Base-by-base conservation (phyloP, 2,797 vertebrate genomes). In the Myripristis jacobus region DNA sequence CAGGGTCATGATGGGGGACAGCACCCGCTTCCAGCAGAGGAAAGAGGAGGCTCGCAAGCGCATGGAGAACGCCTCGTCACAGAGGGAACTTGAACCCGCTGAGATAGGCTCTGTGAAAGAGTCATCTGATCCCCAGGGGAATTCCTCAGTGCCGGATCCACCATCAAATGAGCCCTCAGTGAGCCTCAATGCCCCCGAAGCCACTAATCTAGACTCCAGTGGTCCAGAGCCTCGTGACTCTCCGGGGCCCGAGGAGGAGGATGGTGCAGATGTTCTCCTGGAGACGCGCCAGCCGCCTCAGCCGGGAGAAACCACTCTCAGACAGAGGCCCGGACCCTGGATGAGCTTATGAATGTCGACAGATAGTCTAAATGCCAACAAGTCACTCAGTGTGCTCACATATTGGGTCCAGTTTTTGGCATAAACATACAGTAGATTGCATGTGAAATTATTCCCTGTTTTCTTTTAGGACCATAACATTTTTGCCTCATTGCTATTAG, bases 1-100 rank as follows among this genome's bases (percentile, higher is more conserved):
- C 27, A 88, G 92, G 75, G 94, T 95, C 4, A 93, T 93, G 92
- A 92, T 95, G 85, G 94, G 94, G 54, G 94, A 95, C 75, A 86
- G 90, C 56, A 93, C 92, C 16, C 93, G 93, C 43, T 92, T 94
- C 44, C 91, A 94, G 76, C 92, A 91, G 85, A 86, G 94, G 61
- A 91, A 81, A 73, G 92, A 94, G 47, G 93, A 94, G 60, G 93
- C 89, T 1, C 86, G 88, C 6, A 94, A 88, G 77, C 94, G 94
- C 63, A 93, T 95, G 83, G 92, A 90, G 12, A 91, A 61, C 44
- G 86, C 92, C 34, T 93, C 86, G 31, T 88, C 91, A 0, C 85
- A 83, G 65, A 92, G 90, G 46, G 91, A 92, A 19, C 76, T 89
- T 0, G 38, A 75, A 15, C 86, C 90, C 2, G 66, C 73, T 60